phyloP scores from a whole-genome alignment of 2,888 invertebrate genomes.

The Drosophila algonquin region DNA sequence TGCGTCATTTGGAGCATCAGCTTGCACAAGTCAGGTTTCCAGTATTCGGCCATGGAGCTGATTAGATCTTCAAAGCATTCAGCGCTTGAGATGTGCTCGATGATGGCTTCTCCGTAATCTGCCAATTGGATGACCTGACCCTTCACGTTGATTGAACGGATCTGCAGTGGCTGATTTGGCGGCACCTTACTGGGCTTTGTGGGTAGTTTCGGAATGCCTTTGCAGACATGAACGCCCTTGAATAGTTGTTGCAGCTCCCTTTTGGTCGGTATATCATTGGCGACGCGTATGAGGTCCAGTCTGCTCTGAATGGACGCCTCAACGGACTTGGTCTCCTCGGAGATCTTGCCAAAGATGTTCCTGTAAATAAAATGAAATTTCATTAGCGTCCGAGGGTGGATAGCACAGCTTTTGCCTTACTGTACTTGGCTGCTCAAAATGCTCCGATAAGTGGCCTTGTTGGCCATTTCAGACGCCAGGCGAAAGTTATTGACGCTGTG shows the following conservation, averaged over 20 bases:
- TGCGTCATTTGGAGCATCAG: slow-evolving; percentile 41
- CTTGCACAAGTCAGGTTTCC: slow-evolving; percentile 16
- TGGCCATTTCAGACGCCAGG: slow-evolving; percentile 1
- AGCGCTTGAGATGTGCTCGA: slow-evolving; percentile 40
- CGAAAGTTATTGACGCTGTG: slow-evolving; percentile 3
- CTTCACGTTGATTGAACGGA: neutral
- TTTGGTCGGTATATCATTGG: neutral
- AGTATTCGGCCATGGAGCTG: slow-evolving; percentile 39
- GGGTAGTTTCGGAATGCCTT: neutral
- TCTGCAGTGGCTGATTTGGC: neutral
- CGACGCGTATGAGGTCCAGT: neutral
- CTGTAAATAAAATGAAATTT: neutral
- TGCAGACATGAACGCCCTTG: neutral
- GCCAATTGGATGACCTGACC: neutral
- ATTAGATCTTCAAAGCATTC: slow-evolving; percentile 48
- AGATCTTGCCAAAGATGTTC: neutral
- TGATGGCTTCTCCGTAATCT: slow-evolving; percentile 29
- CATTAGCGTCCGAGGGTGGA: neutral
- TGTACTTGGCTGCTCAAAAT: neutral
- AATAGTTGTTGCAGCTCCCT: neutral
- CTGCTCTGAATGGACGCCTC: neutral
- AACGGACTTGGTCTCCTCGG: neutral
- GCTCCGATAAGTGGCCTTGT: neutral
- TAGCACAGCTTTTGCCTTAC: neutral
- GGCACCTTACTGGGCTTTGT: neutral